Base-by-base conservation (phyloP, 2,113 vertebrate species). In the Tichodroma muraria region DNA sequence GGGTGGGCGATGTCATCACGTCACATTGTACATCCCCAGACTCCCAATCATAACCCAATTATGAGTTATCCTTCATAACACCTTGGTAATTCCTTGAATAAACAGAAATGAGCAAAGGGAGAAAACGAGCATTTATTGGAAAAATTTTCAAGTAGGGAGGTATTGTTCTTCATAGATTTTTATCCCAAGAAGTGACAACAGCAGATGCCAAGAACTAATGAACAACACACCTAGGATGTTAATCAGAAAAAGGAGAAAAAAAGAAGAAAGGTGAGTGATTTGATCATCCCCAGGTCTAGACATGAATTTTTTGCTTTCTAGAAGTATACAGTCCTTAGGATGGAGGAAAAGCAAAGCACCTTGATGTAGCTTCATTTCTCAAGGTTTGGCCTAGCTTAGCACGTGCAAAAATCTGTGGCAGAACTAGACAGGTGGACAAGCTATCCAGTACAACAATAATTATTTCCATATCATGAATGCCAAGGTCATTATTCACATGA, bases 1-100 rank as follows among this genome's bases (percentile, higher is more conserved):
- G 38, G 85, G 37, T 7, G 33, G 44, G 80, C 7, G 5, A 47
- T 0, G 0, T 59, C 10, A 1, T 33, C 5, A 0, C 15, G 37
- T 50, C 45, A 15, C 6, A 1, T 3, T 22, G 22, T 35, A 75
- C 18, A 27, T 18, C 27, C 30, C 14, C 53, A 64, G 35, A 42
- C 30, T 79, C 33, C 13, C 21, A 47, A 0, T 45, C 38, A n/a
- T n/a, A n/a, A n/a, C n/a, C n/a, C n/a, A n/a, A n/a, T n/a, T n/a
- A 50, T 6, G 8, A 63, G 35, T 44, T 80, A 66, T 10, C 47
- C 49, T 82, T 82, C 66, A 49, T 22, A 86, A 45, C 12, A 60
- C 31, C 52, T 89, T 40, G 25, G 11, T 33, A 70, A 87, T 44
- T 89, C 25, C 73, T 89, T 77, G 66, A 79, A 81, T 31, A 87